Evolutionary conservation across 2,888 invertebrate genomes (phyloP).

Genomic region (Cyrtodaria siliqua): DNA sequence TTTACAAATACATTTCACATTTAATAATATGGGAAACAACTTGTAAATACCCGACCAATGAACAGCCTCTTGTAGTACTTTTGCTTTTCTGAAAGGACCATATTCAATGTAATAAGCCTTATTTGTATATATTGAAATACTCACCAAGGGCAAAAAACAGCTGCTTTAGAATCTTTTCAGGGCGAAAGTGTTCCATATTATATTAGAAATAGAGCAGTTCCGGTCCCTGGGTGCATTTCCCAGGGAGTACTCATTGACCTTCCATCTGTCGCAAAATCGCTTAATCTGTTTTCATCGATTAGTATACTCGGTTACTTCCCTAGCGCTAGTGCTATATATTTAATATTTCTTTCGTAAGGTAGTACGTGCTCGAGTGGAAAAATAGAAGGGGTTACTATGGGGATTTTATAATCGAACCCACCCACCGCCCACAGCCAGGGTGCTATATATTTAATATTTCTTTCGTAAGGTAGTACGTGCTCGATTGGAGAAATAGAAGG

Average conservation of each 20-base stretch:
- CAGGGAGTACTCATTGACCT: conserved; percentile 41
- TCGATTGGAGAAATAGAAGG: no score
- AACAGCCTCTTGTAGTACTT: no score
- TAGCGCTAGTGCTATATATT: no score
- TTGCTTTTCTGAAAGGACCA: conserved; percentile 22
- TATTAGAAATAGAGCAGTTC: conserved; percentile 26
- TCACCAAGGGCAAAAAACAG: conserved; percentile 14
- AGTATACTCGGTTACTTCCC: background rate
- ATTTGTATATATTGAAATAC: conserved; percentile 56
- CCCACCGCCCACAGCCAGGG: conserved; percentile 21
- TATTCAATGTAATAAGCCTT: conserved; percentile 36
- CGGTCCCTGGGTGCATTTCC: conserved; percentile 40
- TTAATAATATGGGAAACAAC: conserved; percentile 31
- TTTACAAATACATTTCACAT: no score
- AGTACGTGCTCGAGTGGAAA: no score
- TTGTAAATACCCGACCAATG: background rate
- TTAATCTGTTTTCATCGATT: conserved; percentile 52
- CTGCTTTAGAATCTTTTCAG: conserved; percentile 45
- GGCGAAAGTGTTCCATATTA: conserved; percentile 42
- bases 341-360: no score
- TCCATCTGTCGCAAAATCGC: conserved; percentile 43
- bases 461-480: no score
- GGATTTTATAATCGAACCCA: no score
- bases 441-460: background rate
- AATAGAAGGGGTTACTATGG: no score